Evolutionary conservation across 2,113 vertebrate species (phyloP).

Genomic region (Rana temporaria): DNA sequence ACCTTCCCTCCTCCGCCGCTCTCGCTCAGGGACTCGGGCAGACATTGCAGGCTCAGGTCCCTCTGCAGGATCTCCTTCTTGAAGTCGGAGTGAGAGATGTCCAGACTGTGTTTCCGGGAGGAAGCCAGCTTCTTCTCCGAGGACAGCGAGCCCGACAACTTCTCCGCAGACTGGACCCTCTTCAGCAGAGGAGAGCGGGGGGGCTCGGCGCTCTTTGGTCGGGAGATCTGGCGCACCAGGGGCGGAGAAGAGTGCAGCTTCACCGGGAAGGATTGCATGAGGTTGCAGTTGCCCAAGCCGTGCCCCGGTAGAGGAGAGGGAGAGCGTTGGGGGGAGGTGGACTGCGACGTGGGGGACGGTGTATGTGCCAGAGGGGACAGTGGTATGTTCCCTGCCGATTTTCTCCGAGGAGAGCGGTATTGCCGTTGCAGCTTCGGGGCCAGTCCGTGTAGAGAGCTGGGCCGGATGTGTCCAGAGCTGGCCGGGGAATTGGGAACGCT

Average conservation of each 20-base stretch:
- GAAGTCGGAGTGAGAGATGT: constrained; percentile 87
- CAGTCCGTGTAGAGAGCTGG: constrained; percentile 92
- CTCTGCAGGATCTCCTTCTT: constrained; percentile 92
- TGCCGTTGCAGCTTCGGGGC: constrained; percentile 96
- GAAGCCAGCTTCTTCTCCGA: constrained; percentile 81
- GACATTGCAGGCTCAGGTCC: constrained; percentile 83
- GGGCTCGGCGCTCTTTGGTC: constrained; percentile 91
- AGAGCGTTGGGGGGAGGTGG: constrained; percentile 91
- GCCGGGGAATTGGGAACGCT: constrained; percentile 95
- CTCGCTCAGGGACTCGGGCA: constrained; percentile 80
- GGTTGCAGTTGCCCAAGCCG: constrained; percentile 70
- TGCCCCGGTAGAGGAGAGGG: constrained; percentile 88
- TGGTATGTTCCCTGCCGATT: constrained; percentile 95
- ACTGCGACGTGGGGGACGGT: constrained; percentile 89
- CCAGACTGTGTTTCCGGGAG: constrained; percentile 88
- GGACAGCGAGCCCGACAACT: constrained; percentile 81
- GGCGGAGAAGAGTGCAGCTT: constrained; percentile 94
- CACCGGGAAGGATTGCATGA: constrained; percentile 83
- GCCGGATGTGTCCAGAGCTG: constrained; percentile 92
- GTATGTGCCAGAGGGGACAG: constrained; percentile 94
- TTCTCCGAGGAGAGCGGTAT: constrained; percentile 92
- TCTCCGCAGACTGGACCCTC: constrained; percentile 93
- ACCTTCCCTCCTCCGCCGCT: constrained; percentile 74
- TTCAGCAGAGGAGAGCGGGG: constrained; percentile 95
- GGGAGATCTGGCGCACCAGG: constrained; percentile 86